Evolutionary conservation across 2,888 invertebrate genomes (phyloP).

Genomic region (Standfussiana lucernea): DNA sequence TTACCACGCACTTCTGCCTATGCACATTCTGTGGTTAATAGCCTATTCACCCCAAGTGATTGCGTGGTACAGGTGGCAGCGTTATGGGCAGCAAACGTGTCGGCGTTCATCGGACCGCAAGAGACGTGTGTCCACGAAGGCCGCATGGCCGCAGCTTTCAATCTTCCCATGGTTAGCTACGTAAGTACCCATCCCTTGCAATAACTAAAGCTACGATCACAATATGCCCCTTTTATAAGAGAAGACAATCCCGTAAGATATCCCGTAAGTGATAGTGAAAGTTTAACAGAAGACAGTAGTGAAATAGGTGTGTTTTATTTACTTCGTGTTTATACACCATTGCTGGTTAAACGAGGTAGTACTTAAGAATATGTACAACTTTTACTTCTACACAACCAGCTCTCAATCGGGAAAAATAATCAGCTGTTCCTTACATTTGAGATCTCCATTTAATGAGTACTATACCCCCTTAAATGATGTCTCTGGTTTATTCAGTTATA

Average conservation of each 20-base stretch:
- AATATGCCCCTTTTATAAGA: not conserved
- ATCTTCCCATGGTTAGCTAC: slow-evolving; percentile 98
- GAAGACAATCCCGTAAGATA: too few species aligned
- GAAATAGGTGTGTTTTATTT: not conserved
- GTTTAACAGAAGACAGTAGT: not conserved
- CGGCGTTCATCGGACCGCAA: slow-evolving; percentile 95
- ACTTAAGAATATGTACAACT: not conserved
- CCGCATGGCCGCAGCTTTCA: slow-evolving; percentile 97
- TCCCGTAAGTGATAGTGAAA: too few species aligned
- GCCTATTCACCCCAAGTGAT: slow-evolving; percentile 15
- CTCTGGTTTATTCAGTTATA: not conserved
- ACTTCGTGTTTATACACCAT: not conserved
- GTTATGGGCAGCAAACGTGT: slow-evolving; percentile 95
- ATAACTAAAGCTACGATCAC: not conserved
- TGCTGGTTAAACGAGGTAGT: not conserved
- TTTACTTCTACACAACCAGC: not conserved
- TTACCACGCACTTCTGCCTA: not conserved
- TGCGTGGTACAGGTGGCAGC: slow-evolving; percentile 92
- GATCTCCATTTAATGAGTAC: not conserved
- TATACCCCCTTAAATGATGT: not conserved
- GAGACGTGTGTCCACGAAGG: slow-evolving; percentile 98
- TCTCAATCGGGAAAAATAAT: not conserved
- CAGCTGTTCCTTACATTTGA: not conserved
- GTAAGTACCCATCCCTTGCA: slow-evolving; percentile 91
- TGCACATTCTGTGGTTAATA: not conserved